A percentile compares a stretch with the other conserved stretches of the same genome.
Conservation (phyloP, 2,797 vertebrate genomes). For the Anableps anableps region DNA sequence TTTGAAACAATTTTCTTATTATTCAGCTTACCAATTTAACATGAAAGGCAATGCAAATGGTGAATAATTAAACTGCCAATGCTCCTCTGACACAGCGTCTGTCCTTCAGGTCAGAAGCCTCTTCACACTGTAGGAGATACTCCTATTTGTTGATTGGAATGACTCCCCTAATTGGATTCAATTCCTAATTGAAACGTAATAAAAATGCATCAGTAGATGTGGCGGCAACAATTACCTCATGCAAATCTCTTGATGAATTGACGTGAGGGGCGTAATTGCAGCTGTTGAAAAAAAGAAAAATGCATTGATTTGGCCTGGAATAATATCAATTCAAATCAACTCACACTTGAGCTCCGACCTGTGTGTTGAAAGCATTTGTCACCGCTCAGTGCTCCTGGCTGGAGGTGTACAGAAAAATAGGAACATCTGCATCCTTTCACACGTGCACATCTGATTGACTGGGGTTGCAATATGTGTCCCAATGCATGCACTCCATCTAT, state of each 20-base stretch:
- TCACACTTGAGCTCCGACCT: conserved; percentile 62
- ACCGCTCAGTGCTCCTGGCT: conserved; percentile 52
- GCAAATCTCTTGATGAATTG: conserved; percentile 83
- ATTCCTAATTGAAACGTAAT: conserved; percentile 83
- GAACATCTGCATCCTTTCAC: conserved; percentile 71
- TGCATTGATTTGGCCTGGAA: conserved; percentile 80
- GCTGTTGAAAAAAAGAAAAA: conserved; percentile 68
- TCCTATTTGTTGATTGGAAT: conserved; percentile 76
- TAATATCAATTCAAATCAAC: conserved; percentile 79
- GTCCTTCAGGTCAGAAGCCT: conserved; percentile 59
- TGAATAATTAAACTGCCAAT: conserved; percentile 38
- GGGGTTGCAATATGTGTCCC: conserved; percentile 43
- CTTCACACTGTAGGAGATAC: conserved; percentile 54
- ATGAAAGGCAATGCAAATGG: conserved; percentile 16
- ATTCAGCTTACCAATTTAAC: conserved; percentile 8
- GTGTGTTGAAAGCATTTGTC: conserved; percentile 63
- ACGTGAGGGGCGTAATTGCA: conserved; percentile 78
- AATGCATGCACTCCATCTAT: conserved; percentile 45
- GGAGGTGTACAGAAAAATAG: conserved; percentile 52
- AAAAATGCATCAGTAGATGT: conserved; percentile 83
- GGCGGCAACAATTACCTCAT: conserved; percentile 82
- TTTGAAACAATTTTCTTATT: conserved; percentile 9
- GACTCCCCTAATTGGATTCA: conserved; percentile 82
- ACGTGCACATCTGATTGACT: conserved; percentile 57
- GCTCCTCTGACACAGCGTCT: conserved; percentile 46